Evolutionary conservation across 1,140 invertebrate species (phyloP), one percentile per base, ranked within the genome.

Genomic region (Drosophila arizonae): DNA sequence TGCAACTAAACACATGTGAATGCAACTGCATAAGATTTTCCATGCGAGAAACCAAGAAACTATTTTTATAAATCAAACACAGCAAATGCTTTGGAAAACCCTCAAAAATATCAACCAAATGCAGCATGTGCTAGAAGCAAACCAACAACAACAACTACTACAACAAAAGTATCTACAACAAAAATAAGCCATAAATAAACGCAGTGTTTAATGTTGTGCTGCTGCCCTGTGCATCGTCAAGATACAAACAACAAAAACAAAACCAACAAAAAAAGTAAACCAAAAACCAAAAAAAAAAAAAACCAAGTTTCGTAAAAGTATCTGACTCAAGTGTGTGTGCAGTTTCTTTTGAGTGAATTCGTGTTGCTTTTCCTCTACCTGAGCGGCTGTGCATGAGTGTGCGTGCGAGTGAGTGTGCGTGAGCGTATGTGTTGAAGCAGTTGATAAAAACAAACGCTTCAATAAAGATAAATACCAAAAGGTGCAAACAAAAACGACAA

Each of bases 381-480:
- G 80, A 63, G 24, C 67, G 46, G 6, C 45, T 36, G 15, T 43
- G 51, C 21, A 28, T 45, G 51, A 36, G 56, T 60, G 48, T 30
- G 17, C 17, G 17, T 17, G 17, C 17, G 17, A 17, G 48, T 26
- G 39, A 45, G 72, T 60, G 63, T 69, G 51, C 61, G 51, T 48
- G 67, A 21, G 75, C 62, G 70, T 30, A 55, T 72, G 50, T 55
- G 28, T 52, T 72, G 76, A 87, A 87, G 56, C 76, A 72, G 84
- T 79, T 66, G 84, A 88, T 88, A 88, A 88, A 88, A 88, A 88
- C 84, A 88, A 88, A 88, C 77, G 58, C 33, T 30, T 45, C 70
- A 70, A 88, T 88, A 88, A 88, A 88, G 84, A 88, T 88, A 88
- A 81, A 88, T 55, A 36, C 55, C 58, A 88, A 88, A 84, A 88